Conservation (phyloP, 1,140 invertebrate species). For the Thereuonema tuberculata region DNA sequence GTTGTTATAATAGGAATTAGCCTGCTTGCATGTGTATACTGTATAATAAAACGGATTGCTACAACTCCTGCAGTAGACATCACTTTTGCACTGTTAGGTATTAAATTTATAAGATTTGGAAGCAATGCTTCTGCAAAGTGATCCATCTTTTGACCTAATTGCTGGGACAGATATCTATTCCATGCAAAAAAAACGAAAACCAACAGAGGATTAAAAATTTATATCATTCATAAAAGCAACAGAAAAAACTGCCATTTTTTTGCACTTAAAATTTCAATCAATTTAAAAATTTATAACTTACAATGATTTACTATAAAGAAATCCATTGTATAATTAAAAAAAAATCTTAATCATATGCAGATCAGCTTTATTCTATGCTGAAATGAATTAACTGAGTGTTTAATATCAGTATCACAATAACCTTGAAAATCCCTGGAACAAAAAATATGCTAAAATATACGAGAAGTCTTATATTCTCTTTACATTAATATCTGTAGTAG, state of each 20-base stretch:
- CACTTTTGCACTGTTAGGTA: conserved; percentile 92
- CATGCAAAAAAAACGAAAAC: conserved; percentile 19
- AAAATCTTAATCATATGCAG: too few species aligned
- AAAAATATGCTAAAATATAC: too few species aligned
- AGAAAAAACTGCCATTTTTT: neutral
- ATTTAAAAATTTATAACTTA: neutral
- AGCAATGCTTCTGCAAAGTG: conserved; percentile 68
- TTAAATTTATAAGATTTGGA: conserved; percentile 70
- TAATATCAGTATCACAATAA: too few species aligned
- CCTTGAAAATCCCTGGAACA: too few species aligned
- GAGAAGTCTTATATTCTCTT: too few species aligned
- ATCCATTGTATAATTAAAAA: too few species aligned
- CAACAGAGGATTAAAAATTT: conserved; percentile 2
- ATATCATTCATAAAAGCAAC: neutral
- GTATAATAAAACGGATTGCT: conserved; percentile 76
- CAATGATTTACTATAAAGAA: too few species aligned
- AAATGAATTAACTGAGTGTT: too few species aligned
- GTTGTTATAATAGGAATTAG: conserved; percentile 74
- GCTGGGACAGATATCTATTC: conserved; percentile 64
- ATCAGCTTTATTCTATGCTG: too few species aligned
- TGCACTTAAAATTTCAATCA: neutral
- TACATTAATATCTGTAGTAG: too few species aligned
- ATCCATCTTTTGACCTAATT: conserved; percentile 58
- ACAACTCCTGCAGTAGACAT: conserved; percentile 80
- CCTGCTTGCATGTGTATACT: conserved; percentile 66